These are phyloP conservation scores for Trissoscelio sp. DNA, from an alignment of 2,888 invertebrate species.

Conservation along the genomic window DNA sequence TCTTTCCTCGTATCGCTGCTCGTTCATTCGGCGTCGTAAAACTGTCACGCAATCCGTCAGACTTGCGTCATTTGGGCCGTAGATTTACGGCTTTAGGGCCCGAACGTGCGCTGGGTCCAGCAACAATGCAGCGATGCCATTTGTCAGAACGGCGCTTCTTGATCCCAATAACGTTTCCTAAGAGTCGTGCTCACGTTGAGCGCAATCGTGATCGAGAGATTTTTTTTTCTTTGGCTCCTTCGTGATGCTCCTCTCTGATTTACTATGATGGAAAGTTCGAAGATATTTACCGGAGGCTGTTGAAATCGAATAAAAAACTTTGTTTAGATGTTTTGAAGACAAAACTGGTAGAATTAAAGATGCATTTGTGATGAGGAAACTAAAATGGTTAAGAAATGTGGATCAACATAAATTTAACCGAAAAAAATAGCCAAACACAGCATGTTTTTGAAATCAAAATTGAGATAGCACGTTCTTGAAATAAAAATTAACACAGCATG, in stretches of 20 bases:
- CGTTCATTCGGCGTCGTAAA: conserved; percentile 57
- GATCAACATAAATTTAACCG: too few relatives aligned
- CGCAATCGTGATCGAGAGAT: conserved; percentile 75
- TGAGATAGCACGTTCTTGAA: too few relatives aligned
- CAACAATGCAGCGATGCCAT: conserved; percentile 82
- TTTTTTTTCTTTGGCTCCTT: conserved; percentile 44
- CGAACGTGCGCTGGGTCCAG: conserved; percentile 73
- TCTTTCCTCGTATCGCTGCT: conserved; percentile 12
- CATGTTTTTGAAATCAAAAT: too few relatives aligned
- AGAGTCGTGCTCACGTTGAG: conserved; percentile 74
- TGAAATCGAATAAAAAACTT: conserved; percentile 5
- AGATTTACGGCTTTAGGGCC: conserved; percentile 79
- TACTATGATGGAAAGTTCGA: conserved; percentile 42
- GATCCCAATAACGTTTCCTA: conserved; percentile 78
- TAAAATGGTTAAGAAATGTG: too few relatives aligned
- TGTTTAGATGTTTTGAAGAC: too few relatives aligned
- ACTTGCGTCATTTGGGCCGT: conserved; percentile 68
- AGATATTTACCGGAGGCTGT: conserved; percentile 21
- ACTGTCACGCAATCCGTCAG: conserved; percentile 69
- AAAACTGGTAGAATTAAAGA: too few relatives aligned
- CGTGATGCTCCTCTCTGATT: conserved; percentile 42
- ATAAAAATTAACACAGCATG: too few relatives aligned
- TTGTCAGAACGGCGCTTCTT: conserved; percentile 83
- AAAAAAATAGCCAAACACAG: too few relatives aligned
- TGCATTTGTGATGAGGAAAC: too few relatives aligned